Base-by-base conservation (phyloP, 1,140 invertebrate species). In the Trichonephila inaurata region DNA sequence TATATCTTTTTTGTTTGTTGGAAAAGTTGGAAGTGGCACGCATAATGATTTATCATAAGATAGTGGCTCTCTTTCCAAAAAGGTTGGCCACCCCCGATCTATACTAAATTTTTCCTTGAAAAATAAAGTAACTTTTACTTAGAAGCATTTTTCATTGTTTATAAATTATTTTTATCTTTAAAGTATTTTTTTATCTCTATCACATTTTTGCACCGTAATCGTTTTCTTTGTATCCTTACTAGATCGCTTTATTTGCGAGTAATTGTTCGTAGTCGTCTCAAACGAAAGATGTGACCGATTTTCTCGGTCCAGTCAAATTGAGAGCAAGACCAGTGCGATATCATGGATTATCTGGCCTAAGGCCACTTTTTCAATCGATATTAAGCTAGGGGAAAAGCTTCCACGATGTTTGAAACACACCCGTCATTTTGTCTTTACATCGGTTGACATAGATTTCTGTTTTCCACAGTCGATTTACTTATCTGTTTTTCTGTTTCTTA, bases 261-360 rank as follows among this genome's bases (percentile, higher is more conserved):
- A 14, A 7, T 8, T 77, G 69, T 82, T 82, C 77, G 14, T 28
- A 21, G 18, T 18, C 77, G 5, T 44, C 28, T 12, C 40, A 19
- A 4, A 18, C 77, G 14, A 12, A 28, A 8, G 8, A 58, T 40
- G 18, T 87, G 85, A 87, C 85, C 85, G 85, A 87, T 87, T 87
- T 87, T 87, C 60, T 2, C n/a, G 85, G 44, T 62, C 60, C 51
- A 24, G 60, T 33, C 85, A 87, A 44, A 87, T 87, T 51, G 85
- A 62, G 85, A 61, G 85, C 60, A 87, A 62, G 85, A 83, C 21
- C 85, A 51, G 5, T 51, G 24, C 85, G 24, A n/a, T 16, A 60
- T 62, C 60, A 51, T 82, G 10, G 12, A 51, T 51, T 24, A 82
- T 82, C 16, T 21, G 28, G 21, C 85, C 51, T 87, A 60, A 24